Evolutionary conservation across 2,888 invertebrate genomes (phyloP).

Genomic region (Spodoptera picta): DNA sequence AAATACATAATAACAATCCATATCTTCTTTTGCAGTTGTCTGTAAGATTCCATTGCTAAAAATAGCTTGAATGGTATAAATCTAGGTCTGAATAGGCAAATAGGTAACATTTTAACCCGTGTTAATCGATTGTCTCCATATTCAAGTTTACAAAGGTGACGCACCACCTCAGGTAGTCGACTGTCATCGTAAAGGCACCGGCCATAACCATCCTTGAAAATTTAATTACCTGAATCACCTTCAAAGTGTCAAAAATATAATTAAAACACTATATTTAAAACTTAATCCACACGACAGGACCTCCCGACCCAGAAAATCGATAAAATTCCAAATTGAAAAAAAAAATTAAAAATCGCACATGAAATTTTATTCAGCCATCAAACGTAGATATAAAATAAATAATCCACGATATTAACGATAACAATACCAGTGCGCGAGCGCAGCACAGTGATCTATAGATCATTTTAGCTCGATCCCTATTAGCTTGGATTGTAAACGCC

Average conservation of each 20-base stretch:
- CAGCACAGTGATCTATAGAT: constrained; percentile 85
- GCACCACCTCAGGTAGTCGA: too few species aligned
- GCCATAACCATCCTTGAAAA: background rate
- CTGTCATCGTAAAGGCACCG: too few species aligned
- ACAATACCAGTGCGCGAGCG: constrained; percentile 82
- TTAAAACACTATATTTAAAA: constrained; percentile 12
- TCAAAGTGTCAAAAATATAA: constrained; percentile 2
- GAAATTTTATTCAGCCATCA: constrained; percentile 82
- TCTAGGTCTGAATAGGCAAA: too few species aligned
- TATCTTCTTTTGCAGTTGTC: too few species aligned
- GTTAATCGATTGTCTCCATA: too few species aligned
- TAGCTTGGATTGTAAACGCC: constrained; percentile 80
- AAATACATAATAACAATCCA: too few species aligned
- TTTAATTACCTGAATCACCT: background rate
- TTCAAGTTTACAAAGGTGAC: too few species aligned
- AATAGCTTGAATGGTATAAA: too few species aligned
- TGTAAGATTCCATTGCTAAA: too few species aligned
- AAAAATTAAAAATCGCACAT: constrained; percentile 68
- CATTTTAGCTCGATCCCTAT: constrained; percentile 86
- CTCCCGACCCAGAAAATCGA: constrained; percentile 63
- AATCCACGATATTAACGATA: constrained; percentile 83
- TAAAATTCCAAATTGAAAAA: constrained; percentile 30
- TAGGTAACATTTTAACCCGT: too few species aligned
- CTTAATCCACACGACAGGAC: constrained; percentile 47
- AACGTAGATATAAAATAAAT: constrained; percentile 83